phyloP scores from a whole-genome alignment of 1,140 invertebrate species.

The Leguminivora glycinivorella region DNA sequence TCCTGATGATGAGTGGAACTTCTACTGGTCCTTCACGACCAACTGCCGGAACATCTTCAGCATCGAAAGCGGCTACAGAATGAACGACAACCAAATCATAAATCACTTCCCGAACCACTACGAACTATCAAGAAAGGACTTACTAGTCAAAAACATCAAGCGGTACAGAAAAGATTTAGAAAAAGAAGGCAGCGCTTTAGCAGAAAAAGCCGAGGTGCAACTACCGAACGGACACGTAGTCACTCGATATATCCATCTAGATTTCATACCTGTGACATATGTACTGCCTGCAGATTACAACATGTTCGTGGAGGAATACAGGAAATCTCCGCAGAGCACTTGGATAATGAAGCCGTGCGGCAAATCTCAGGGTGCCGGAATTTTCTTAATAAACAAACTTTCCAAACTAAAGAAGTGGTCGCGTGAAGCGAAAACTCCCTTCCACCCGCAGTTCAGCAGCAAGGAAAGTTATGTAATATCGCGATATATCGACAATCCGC shows the following conservation, averaged over 20 bases:
- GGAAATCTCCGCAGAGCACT: conserved; percentile 94
- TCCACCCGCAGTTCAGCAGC: conserved; percentile 86
- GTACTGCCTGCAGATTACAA: conserved; percentile 97
- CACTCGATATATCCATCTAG: conserved; percentile 89
- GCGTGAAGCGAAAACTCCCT: conserved; percentile 86
- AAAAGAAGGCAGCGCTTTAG: conserved; percentile 91
- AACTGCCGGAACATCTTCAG: conserved; percentile 94
- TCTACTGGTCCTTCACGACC: conserved; percentile 95
- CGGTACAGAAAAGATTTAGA: conserved; percentile 95
- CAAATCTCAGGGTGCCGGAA: conserved; percentile 91
- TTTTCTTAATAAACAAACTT: conserved; percentile 92
- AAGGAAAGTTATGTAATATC: conserved; percentile 95
- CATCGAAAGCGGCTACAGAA: conserved; percentile 92
- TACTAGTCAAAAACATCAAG: conserved; percentile 97
- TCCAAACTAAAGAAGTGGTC: conserved; percentile 93
- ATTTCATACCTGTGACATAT: conserved; percentile 96
- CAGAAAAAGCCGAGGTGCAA: conserved; percentile 82
- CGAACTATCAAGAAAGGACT: conserved; percentile 95
- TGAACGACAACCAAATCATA: conserved; percentile 93
- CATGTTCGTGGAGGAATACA: conserved; percentile 97
- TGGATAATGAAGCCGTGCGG: conserved; percentile 99
- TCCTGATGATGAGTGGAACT: conserved; percentile 97
- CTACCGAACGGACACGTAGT: conserved; percentile 83
- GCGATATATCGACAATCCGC: conserved; percentile 91
- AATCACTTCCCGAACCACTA: conserved; percentile 98